A percentile compares a stretch with the other conserved stretches of the same genome.
phyloP scores from a whole-genome alignment of 2,888 invertebrate genomes.

The Mesochorus sp. region DNA sequence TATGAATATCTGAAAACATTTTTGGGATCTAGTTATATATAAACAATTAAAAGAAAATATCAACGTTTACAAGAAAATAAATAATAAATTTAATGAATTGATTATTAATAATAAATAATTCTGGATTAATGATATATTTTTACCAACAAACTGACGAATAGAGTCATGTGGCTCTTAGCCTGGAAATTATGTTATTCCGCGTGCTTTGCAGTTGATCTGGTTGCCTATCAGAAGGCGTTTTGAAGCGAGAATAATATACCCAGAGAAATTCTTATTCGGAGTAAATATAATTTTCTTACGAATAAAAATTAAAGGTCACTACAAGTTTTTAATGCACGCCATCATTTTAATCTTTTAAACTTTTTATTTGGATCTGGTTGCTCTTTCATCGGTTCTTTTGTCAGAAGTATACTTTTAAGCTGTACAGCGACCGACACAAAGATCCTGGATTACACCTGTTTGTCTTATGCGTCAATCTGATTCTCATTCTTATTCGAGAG shows the following conservation, averaged over 20 bases:
- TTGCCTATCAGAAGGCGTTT: constrained; percentile 40
- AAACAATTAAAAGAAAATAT: not conserved
- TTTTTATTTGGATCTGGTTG: not conserved
- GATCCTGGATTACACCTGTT: constrained; percentile 9
- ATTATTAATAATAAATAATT: no score
- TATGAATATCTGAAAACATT: no score
- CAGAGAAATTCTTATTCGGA: constrained; percentile 1
- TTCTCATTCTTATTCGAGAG: constrained; percentile 31
- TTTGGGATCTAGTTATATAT: not conserved
- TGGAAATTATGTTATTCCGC: not conserved
- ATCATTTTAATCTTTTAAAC: not conserved
- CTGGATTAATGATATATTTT: no score
- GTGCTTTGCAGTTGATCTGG: not conserved
- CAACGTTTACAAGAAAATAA: not conserved
- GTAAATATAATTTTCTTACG: no score
- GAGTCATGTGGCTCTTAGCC: not conserved
- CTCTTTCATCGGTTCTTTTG: not conserved
- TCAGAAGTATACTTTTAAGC: not conserved
- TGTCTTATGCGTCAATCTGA: constrained; percentile 50
- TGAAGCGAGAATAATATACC: not conserved
- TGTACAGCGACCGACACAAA: not conserved
- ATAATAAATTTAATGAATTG: not conserved
- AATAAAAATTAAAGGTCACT: no score
- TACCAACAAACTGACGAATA: no score
- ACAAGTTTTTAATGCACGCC: not conserved